Evolutionary conservation across 2,797 vertebrate species (phyloP).

Genomic region (Anguilla obscura): DNA sequence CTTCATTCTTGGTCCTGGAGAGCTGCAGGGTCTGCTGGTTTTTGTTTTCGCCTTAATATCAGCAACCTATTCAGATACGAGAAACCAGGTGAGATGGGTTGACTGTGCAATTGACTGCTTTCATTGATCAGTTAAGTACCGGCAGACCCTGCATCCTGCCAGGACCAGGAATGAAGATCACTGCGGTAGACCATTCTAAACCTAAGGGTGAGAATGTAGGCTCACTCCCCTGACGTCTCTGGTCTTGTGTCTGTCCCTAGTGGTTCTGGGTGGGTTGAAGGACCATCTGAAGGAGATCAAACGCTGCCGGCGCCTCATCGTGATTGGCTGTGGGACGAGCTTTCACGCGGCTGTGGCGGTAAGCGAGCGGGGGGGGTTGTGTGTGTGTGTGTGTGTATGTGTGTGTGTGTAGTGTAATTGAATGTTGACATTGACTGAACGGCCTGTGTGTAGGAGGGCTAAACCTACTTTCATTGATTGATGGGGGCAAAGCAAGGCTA

Average conservation of each 20-base stretch:
- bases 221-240: neutral
- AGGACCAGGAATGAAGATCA: too few relatives aligned
- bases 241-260: constrained; percentile 57
- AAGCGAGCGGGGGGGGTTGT: constrained; percentile 53
- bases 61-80: too few relatives aligned
- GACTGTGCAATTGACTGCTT: neutral
- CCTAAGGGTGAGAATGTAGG: neutral
- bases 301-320: constrained; percentile 86
- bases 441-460: neutral
- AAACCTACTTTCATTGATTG: neutral
- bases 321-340: constrained; percentile 95
- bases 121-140: too few relatives aligned
- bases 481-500: neutral
- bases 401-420: neutral
- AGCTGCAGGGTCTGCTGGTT: too few relatives aligned
- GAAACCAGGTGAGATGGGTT: too few relatives aligned
- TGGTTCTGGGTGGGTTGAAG: constrained; percentile 89
- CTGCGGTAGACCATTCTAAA: neutral
- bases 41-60: too few relatives aligned
- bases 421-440: neutral
- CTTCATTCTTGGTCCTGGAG: neutral
- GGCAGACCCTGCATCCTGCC: too few relatives aligned
- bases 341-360: constrained; percentile 93
- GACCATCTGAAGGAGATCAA: constrained; percentile 94
- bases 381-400: neutral